phyloP scores from a whole-genome alignment of 2,888 invertebrate species.

The Drepana falcataria region DNA sequence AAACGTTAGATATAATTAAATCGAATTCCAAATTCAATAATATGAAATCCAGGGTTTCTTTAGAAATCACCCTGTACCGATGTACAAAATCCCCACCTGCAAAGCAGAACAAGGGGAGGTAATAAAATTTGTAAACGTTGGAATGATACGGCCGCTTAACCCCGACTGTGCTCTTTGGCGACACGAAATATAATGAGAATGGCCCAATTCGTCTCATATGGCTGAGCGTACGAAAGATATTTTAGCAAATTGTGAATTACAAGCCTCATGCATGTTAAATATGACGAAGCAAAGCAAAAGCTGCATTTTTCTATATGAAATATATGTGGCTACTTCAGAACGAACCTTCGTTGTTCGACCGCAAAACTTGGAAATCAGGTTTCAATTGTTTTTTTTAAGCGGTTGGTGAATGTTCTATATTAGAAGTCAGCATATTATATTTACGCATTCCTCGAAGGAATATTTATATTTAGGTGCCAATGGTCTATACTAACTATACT shows the following conservation, averaged over 20 bases:
- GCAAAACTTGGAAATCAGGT: too few relatives aligned
- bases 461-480: too few relatives aligned
- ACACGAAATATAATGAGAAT: constrained; percentile 56
- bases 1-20: too few relatives aligned
- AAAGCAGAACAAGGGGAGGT: constrained; percentile 62
- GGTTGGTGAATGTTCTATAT: too few relatives aligned
- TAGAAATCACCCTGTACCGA: constrained; percentile 17
- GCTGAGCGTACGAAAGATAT: constrained; percentile 32
- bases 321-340: too few relatives aligned
- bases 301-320: background rate
- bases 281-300: constrained; percentile 9
- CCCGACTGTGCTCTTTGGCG: constrained; percentile 47
- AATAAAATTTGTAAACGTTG: constrained; percentile 75
- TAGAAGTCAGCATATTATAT: too few relatives aligned
- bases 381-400: too few relatives aligned
- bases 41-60: too few relatives aligned
- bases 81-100: constrained; percentile 25
- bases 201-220: constrained; percentile 49
- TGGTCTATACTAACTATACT: too few relatives aligned
- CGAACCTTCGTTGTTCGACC: too few relatives aligned
- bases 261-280: constrained; percentile 6
- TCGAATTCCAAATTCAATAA: too few relatives aligned
- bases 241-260: constrained; percentile 22
- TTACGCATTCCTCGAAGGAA: too few relatives aligned
- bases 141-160: constrained; percentile 73